Evolutionary conservation across 2,113 vertebrate genomes (phyloP).

Genomic region (Hippopotamus amphibius): DNA sequence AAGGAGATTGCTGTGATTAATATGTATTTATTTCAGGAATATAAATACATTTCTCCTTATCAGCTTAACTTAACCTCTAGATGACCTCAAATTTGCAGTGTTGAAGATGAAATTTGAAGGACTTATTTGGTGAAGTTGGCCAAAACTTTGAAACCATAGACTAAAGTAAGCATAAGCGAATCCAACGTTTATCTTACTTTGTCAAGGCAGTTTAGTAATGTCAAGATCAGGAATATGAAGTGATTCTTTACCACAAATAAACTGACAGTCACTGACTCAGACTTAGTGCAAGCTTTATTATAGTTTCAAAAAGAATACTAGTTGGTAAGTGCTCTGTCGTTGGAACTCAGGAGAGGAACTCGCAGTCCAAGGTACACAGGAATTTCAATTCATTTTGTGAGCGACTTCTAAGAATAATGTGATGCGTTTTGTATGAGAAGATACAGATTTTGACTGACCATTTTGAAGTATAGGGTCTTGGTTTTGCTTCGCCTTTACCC

Average conservation of each 20-base stretch:
- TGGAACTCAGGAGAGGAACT: background rate
- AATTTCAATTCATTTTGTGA: slow-evolving; percentile 15
- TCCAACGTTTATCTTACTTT: background rate
- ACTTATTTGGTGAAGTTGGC: background rate
- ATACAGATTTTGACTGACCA: background rate
- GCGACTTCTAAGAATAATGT: background rate
- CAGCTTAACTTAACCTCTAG: background rate
- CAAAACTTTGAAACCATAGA: slow-evolving; percentile 19
- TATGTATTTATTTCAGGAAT: slow-evolving; percentile 14
- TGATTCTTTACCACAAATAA: background rate
- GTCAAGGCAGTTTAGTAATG: slow-evolving; percentile 17
- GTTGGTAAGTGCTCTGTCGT: background rate
- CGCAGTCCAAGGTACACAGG: background rate
- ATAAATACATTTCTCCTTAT: background rate
- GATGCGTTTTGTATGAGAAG: background rate
- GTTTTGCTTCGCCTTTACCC: background rate
- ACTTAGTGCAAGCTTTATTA: background rate
- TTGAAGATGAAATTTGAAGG: background rate
- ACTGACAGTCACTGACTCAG: background rate
- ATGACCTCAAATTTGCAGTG: background rate
- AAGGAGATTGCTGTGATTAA: background rate
- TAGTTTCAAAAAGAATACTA: background rate
- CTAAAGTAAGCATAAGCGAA: slow-evolving; percentile 12
- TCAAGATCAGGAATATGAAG: background rate
- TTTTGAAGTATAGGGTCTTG: background rate